phyloP scores from a whole-genome alignment of 1,140 invertebrate genomes.

The Spodoptera litura region DNA sequence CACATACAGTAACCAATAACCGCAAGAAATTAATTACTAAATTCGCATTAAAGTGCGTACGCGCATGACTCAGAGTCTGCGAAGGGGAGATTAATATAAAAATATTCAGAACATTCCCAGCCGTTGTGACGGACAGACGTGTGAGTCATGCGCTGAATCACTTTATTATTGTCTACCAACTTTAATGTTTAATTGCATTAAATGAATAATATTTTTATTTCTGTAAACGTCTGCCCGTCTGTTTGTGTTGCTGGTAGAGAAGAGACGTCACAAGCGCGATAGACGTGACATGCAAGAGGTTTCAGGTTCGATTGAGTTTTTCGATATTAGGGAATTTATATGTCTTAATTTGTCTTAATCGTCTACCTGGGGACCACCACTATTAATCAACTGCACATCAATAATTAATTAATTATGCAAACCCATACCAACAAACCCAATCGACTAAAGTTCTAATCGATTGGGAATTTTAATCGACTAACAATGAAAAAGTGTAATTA shows the following conservation, averaged over 20 bases:
- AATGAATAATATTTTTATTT: too few species aligned
- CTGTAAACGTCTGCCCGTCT: background rate
- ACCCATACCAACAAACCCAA: background rate
- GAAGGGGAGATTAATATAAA: constrained; percentile 27
- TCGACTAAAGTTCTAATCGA: constrained; percentile 1
- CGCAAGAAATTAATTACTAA: constrained; percentile 12
- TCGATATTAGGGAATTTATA: too few species aligned
- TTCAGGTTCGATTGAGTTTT: too few species aligned
- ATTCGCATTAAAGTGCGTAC: constrained; percentile 6
- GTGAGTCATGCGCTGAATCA: constrained; percentile 15
- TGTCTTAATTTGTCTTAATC: too few species aligned
- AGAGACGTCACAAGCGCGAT: background rate
- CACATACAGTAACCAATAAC: constrained; percentile 2
- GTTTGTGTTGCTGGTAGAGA: background rate
- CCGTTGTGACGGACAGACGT: constrained; percentile 12
- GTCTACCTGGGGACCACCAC: too few species aligned
- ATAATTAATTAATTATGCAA: too few species aligned
- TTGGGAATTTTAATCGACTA: background rate
- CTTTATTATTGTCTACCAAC: constrained; percentile 16
- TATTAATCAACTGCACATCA: too few species aligned
- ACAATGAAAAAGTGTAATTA: background rate
- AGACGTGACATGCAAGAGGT: too few species aligned
- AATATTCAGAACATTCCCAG: constrained; percentile 23
- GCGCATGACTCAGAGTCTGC: constrained; percentile 17
- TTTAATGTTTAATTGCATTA: constrained; percentile 25